Evolutionary conservation across 2,797 vertebrate species (phyloP), one percentile per base, ranked within the genome.

Genomic region (Catamblyrhynchus diadema): DNA sequence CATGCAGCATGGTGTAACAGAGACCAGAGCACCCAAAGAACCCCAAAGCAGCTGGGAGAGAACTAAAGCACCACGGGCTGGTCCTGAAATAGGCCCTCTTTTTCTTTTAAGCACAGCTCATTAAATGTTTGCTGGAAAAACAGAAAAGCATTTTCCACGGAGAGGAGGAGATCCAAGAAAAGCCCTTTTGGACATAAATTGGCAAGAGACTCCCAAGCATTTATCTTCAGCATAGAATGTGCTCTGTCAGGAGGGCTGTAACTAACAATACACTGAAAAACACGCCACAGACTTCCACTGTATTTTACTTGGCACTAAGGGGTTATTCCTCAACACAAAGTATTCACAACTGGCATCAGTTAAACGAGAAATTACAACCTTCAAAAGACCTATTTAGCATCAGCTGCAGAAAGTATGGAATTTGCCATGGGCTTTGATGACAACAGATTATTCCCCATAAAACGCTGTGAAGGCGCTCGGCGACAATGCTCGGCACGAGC

Each of bases 261-360:
- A 96, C 96, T 97, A 98, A 98, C 97, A 97, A 98, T 97, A 97
- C 65, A n/a, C 96, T 94, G 94, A 96, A 97, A 98, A 97, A 94
- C 95, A 95, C 82, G 91, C 97, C 98, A 96, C 98, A 97, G 97
- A 97, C 97, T 94, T 96, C 84, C 97, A 95, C 96, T 96, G 96
- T 98, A 79, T 98, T 98, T 98, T 98, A 97, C 94, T 98, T 98
- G 97, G 97, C 98, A 66, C 66, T 17, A 86, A 93, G 91, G 85
- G 95, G 97, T 97, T 97, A 97, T 97, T 97, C 97, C 97, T 97
- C 96, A 95, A 96, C 96, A 96, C 97, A 96, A 97, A 98, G 96
- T 94, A 97, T 97, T 97, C 56, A 48, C 96, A 96, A 98, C 96
- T 97, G 97, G 97, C 98, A 97, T 93, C 9, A 5, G 81, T 97